Conservation (phyloP, 2,888 invertebrate genomes). For the Dicycla oo region DNA sequence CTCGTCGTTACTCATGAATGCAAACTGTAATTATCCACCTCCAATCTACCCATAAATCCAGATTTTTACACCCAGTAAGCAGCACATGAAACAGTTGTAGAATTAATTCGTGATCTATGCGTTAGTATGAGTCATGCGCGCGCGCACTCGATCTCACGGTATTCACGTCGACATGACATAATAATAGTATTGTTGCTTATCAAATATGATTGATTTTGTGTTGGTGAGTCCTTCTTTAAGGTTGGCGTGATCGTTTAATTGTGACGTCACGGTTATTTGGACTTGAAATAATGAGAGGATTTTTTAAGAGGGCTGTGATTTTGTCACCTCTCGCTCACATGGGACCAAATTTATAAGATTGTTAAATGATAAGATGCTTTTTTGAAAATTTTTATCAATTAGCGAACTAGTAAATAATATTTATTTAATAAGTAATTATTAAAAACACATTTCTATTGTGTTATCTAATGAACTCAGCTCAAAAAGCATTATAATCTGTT, state of each 20-base stretch:
- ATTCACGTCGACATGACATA: conserved; percentile 67
- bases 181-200: conserved; percentile 67
- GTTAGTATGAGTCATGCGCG: conserved; percentile 63
- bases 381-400: too few relatives aligned
- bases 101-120: conserved; percentile 66
- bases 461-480: too few relatives aligned
- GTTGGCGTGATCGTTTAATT: conserved; percentile 51
- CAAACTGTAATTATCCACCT: not conserved
- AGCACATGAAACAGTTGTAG: conserved; percentile 41
- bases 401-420: too few relatives aligned
- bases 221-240: conserved; percentile 56
- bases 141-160: conserved; percentile 62
- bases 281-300: conserved; percentile 20
- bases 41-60: conserved; percentile 15
- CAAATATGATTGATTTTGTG: conserved; percentile 67
- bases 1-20: not conserved
- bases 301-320: too few relatives aligned
- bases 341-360: too few relatives aligned
- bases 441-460: too few relatives aligned
- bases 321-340: too few relatives aligned
- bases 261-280: conserved; percentile 42
- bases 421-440: too few relatives aligned
- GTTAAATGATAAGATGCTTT: too few relatives aligned
- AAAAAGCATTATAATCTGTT: too few relatives aligned
- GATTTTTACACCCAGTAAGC: conserved; percentile 48